Evolutionary conservation across 2,113 vertebrate genomes (phyloP).

Genomic region (Poecilia latipinna): DNA sequence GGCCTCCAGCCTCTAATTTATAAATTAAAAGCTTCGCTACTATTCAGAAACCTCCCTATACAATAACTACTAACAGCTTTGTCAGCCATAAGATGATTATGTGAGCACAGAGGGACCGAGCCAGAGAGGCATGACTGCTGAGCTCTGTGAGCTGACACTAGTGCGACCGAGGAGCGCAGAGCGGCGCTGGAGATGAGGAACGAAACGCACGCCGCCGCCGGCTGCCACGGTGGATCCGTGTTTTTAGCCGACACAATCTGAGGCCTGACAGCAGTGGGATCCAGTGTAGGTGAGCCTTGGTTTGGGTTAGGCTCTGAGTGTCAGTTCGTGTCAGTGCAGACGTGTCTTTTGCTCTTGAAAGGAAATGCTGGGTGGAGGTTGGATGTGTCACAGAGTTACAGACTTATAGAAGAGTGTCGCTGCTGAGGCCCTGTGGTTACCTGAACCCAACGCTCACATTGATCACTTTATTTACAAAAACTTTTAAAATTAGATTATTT

Average conservation of each 20-base stretch:
- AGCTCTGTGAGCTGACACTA: constrained; percentile 35
- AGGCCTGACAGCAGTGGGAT: constrained; percentile 21
- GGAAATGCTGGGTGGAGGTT: constrained; percentile 13
- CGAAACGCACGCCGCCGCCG: not conserved
- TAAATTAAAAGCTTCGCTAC: constrained; percentile 1
- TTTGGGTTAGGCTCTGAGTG: constrained; percentile 6
- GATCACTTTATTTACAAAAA: not conserved
- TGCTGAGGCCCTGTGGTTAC: not conserved
- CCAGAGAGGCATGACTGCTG: constrained; percentile 40
- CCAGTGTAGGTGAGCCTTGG: constrained; percentile 12
- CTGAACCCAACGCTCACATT: not conserved
- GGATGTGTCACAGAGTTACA: constrained; percentile 12
- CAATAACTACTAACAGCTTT: constrained; percentile 58
- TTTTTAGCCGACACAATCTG: not conserved
- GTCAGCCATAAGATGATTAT: constrained; percentile 63
- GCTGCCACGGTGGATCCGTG: constrained; percentile 5
- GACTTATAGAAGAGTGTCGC: not conserved
- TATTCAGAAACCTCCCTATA: constrained; percentile 32
- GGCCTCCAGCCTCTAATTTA: not conserved
- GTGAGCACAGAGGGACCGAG: constrained; percentile 40
- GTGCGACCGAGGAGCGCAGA: constrained; percentile 25
- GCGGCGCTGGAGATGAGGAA: constrained; percentile 3
- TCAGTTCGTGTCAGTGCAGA: constrained; percentile 3
- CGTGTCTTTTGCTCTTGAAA: not conserved
- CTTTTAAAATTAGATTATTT: not conserved